These are phyloP conservation scores for Labrus mixtus DNA, from an alignment of 2,113 vertebrate species.

Conservation along the genomic window DNA sequence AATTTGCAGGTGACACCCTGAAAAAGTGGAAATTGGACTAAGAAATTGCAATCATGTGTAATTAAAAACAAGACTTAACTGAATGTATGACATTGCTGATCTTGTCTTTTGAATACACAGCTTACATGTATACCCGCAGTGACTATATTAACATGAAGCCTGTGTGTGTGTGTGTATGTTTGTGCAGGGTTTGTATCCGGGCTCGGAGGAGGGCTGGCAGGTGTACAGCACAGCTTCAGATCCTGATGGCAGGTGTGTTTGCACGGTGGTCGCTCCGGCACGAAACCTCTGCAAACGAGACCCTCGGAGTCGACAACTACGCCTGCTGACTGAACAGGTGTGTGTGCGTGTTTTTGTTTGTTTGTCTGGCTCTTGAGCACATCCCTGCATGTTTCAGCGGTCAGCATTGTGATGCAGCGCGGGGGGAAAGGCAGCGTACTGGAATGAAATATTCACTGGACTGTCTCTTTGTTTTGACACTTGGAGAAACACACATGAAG, in stretches of 20 bases:
- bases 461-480: constrained; percentile 72
- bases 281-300: constrained; percentile 93
- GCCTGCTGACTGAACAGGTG: constrained; percentile 93
- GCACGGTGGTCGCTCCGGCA: constrained; percentile 94
- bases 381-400: constrained; percentile 45
- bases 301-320: constrained; percentile 92
- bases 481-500: constrained; percentile 41
- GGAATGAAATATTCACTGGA: constrained; percentile 71
- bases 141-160: constrained; percentile 25
- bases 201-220: constrained; percentile 96
- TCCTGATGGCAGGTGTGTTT: constrained; percentile 94
- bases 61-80: neutral
- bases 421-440: constrained; percentile 32
- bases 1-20: too few species aligned
- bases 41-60: neutral
- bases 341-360: constrained; percentile 29
- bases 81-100: neutral
- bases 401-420: constrained; percentile 55
- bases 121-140: neutral
- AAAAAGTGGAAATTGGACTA: neutral
- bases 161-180: constrained; percentile 44
- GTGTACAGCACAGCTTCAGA: constrained; percentile 97
- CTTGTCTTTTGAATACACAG: neutral
- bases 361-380: constrained; percentile 17
- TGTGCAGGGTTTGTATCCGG: constrained; percentile 80